A percentile compares a stretch with the other conserved stretches of the same genome.
phyloP scores from a whole-genome alignment of 2,797 vertebrate species.

The Crenichthys baileyi region DNA sequence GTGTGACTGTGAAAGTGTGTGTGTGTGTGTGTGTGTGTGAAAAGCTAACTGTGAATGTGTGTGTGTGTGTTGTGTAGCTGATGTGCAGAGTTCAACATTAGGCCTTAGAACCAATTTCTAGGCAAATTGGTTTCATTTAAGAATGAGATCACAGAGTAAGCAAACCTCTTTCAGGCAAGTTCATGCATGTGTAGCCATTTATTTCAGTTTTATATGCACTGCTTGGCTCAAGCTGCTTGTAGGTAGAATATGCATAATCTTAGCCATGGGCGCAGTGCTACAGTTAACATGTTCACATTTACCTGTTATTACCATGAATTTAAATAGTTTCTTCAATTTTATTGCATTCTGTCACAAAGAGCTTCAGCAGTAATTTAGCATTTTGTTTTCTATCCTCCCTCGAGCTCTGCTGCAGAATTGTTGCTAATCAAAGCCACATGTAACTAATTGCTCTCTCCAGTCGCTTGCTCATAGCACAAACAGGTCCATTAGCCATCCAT shows the following conservation, averaged over 20 bases:
- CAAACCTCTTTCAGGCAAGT: conserved; percentile 83
- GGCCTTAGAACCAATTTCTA: conserved; percentile 89
- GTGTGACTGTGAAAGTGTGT: conserved; percentile 81
- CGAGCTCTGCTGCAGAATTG: conserved; percentile 63
- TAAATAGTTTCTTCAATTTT: conserved; percentile 62
- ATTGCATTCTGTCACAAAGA: conserved; percentile 69
- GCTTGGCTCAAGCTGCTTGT: conserved; percentile 73
- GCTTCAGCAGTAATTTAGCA: conserved; percentile 55
- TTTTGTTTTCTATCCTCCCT: conserved; percentile 65
- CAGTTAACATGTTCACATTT: conserved; percentile 70
- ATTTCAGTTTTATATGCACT: conserved; percentile 80
- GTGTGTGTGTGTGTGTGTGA: conserved; percentile 38
- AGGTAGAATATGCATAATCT: conserved; percentile 76
- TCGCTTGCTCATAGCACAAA: conserved; percentile 57
- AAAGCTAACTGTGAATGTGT: conserved; percentile 56
- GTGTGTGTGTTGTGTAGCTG: conserved; percentile 67
- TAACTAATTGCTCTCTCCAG: conserved; percentile 72
- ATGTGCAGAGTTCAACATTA: conserved; percentile 85
- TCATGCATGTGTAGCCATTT: conserved; percentile 83
- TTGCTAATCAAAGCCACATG: conserved; percentile 73
- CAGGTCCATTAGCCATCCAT: conserved; percentile 63
- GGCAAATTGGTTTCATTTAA: conserved; percentile 90
- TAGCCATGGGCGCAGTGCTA: conserved; percentile 61
- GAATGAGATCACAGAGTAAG: conserved; percentile 88
- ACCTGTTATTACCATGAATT: conserved; percentile 71